phyloP scores from a whole-genome alignment of 2,888 invertebrate species.

The Nymphalis polychloros region DNA sequence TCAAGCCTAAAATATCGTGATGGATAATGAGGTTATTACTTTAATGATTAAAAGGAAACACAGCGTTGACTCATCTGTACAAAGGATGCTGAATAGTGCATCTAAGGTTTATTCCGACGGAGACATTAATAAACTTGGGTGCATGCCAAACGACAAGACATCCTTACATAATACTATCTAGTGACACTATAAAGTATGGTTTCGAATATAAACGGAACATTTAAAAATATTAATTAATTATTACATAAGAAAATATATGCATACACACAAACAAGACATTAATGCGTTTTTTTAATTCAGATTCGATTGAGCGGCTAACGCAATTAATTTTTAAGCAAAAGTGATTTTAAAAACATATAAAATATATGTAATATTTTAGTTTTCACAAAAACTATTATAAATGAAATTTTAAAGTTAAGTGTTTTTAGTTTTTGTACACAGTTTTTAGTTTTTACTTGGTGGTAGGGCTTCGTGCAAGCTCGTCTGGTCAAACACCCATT shows the following conservation, averaged over 20 bases:
- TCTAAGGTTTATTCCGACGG: slow-evolving; percentile 52
- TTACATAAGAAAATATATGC: slow-evolving; percentile 16
- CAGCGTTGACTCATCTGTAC: slow-evolving; percentile 39
- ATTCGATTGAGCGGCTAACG: neutral
- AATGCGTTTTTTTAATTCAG: slow-evolving; percentile 17
- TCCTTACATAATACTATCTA: slow-evolving; percentile 50
- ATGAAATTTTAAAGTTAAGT: too few relatives aligned
- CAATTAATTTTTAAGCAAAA: neutral
- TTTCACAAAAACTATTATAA: too few relatives aligned
- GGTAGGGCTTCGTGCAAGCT: too few relatives aligned
- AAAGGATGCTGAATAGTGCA: slow-evolving; percentile 56
- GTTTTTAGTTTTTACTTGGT: too few relatives aligned
- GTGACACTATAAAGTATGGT: slow-evolving; percentile 37
- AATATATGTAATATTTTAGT: too few relatives aligned
- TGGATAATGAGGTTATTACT: too few relatives aligned
- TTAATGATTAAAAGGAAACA: slow-evolving; percentile 13
- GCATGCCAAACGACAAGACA: slow-evolving; percentile 58
- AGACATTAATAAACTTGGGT: slow-evolving; percentile 68
- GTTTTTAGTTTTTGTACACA: too few relatives aligned
- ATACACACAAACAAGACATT: neutral
- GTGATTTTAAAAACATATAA: too few relatives aligned
- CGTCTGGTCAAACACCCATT: too few relatives aligned
- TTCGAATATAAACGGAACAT: slow-evolving; percentile 32
- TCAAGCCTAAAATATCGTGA: too few relatives aligned
- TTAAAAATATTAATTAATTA: slow-evolving; percentile 29